Base-by-base conservation (phyloP, 2,888 invertebrate genomes). In the Reticulitermes lucifugus region DNA sequence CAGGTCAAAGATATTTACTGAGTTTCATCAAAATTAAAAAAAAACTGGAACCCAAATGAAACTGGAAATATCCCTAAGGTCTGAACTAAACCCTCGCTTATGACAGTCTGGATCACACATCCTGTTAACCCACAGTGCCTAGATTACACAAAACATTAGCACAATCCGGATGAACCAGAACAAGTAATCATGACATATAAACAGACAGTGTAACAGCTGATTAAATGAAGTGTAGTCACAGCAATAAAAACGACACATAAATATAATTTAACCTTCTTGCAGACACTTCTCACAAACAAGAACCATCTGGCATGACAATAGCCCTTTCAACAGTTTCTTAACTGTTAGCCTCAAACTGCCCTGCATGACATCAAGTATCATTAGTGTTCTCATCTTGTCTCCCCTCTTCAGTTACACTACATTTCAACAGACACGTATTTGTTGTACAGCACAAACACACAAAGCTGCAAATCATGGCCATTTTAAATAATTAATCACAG, bases 141-240 rank as follows among this genome's bases (percentile, higher is more conserved):
- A 65, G 14, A 65, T 22, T 65, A 3, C 10, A n/a, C 5, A 4
- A 65, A 65, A 5, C n/a, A n/a, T 25, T 65, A 6, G 3, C 65
- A 65, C 14, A 65, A 65, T 25, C 65, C 65, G 3, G 6, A 65
- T 4, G n/a, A 65, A 65, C 65, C 0, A 1, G 12, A 65, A 65
- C 65, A 65, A n/a, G 65, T 65, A 25, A 65, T 25, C 65, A 65
- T 65, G 65, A 25, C 65, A 65, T n/a, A 60, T 60, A n/a, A 65
- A 65, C 5, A 65, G n/a, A 65, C 12, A n/a, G n/a, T 65, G 65
- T 65, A 65, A 65, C 65, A 65, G n/a, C 9, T 65, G 65, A 65
- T 22, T 18, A 60, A n/a, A 21, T 60, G 6, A 14, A 65, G 55
- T n/a, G 12, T 65, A 25, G 25, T 10, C n/a, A 65, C 14, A 25